These are phyloP conservation scores for Eilema sororculum DNA, from an alignment of 2,888 invertebrate species.

Conservation along the genomic window DNA sequence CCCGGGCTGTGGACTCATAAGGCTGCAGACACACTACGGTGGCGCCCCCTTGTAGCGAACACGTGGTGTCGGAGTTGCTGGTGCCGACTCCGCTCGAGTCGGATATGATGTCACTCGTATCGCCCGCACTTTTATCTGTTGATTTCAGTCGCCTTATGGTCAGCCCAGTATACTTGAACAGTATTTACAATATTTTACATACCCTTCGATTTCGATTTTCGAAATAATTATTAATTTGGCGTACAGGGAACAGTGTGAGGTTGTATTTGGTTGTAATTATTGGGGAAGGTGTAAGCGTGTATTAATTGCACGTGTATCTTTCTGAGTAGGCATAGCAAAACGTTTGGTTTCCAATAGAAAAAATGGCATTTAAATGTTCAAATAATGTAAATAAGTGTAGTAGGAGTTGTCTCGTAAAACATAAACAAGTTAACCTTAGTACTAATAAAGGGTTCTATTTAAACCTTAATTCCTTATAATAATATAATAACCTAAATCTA, in stretches of 20 bases:
- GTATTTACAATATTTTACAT: neutral
- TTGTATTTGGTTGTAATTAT: slow-evolving; percentile 8
- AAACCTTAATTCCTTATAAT: slow-evolving; percentile 15
- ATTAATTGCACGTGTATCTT: neutral
- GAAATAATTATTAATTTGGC: neutral
- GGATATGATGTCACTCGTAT: slow-evolving; percentile 96
- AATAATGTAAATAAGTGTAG: neutral
- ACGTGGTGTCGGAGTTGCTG: slow-evolving; percentile 93
- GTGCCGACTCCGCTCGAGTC: slow-evolving; percentile 97
- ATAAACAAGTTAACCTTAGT: neutral
- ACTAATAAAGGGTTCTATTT: neutral
- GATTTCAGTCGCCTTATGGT: slow-evolving; percentile 64
- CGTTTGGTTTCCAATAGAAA: neutral
- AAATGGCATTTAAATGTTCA: neutral
- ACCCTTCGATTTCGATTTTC: neutral
- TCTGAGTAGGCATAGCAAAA: neutral
- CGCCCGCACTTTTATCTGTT: slow-evolving; percentile 96
- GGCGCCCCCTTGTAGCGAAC: slow-evolving; percentile 91
- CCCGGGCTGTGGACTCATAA: slow-evolving; percentile 90
- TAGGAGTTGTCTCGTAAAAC: neutral
- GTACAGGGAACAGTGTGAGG: neutral
- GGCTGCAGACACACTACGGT: slow-evolving; percentile 95
- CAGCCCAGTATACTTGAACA: slow-evolving; percentile 34
- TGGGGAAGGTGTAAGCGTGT: slow-evolving; percentile 36
- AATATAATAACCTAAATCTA: slow-evolving; percentile 56